Percentiles rank a stretch among this genome's conserved stretches.
phyloP scores from a whole-genome alignment of 2,797 vertebrate species.

The Sebastes hopkinsi region DNA sequence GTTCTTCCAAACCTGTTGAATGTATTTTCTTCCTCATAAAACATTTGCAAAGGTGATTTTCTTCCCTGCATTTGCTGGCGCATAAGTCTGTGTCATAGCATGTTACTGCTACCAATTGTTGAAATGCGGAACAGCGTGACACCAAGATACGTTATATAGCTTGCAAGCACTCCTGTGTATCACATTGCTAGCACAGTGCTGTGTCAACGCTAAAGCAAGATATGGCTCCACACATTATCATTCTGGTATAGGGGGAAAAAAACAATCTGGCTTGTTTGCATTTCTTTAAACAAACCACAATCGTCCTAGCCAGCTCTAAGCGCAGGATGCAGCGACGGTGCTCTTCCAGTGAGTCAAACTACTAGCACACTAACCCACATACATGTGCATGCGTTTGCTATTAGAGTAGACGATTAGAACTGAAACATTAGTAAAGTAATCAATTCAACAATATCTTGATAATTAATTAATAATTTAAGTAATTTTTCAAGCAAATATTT shows the following conservation, averaged over 20 bases:
- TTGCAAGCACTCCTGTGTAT: not conserved
- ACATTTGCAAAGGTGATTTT: not conserved
- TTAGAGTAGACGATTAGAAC: not conserved
- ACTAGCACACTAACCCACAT: not conserved
- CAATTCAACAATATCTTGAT: not conserved
- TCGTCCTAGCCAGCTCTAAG: too few species aligned
- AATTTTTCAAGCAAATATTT: too few species aligned
- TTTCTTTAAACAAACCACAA: too few species aligned
- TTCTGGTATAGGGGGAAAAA: too few species aligned
- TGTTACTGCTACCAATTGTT: not conserved
- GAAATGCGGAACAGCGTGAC: not conserved
- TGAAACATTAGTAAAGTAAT: not conserved
- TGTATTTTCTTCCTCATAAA: too few species aligned
- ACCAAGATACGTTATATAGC: not conserved
- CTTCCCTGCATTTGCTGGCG: not conserved
- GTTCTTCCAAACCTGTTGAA: not conserved
- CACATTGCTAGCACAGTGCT: too few species aligned
- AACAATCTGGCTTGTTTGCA: too few species aligned
- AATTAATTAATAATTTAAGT: not conserved
- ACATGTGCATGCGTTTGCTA: not conserved
- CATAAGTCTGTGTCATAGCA: not conserved
- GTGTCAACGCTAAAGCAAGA: too few species aligned
- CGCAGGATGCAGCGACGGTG: too few species aligned
- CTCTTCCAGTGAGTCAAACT: too few species aligned
- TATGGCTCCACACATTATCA: too few species aligned